Conservation (phyloP, 2,888 invertebrate species). For the Himalopsyche anomala region DNA sequence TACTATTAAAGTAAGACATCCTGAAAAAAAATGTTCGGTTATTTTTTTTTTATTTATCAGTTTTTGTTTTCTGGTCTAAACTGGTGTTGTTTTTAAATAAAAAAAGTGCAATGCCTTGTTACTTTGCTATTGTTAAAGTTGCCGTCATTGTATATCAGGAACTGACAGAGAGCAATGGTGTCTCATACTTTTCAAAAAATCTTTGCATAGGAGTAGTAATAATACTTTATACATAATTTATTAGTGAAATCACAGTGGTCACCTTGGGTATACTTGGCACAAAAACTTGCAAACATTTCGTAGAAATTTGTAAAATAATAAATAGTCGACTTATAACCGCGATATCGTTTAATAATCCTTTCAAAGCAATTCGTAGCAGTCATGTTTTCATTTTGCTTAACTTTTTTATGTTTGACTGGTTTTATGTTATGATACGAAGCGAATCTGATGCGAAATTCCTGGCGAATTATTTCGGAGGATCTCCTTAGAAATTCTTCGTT, state of each 20-base stretch:
- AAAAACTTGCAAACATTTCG: not conserved
- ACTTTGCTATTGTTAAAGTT: too few species aligned
- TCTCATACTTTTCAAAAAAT: too few species aligned
- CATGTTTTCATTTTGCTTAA: not conserved
- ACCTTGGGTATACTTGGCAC: constrained; percentile 20
- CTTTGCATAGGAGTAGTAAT: too few species aligned
- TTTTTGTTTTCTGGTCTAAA: too few species aligned
- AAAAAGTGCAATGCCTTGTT: too few species aligned
- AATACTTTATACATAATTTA: not conserved
- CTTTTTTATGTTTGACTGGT: not conserved
- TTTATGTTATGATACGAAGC: not conserved
- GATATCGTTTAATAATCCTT: constrained; percentile 27
- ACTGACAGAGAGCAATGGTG: too few species aligned
- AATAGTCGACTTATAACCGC: not conserved
- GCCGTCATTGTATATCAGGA: too few species aligned
- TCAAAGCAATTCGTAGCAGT: not conserved
- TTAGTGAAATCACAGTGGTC: not conserved
- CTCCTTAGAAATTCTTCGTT: not conserved
- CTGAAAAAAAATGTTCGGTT: too few species aligned
- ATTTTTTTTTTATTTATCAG: too few species aligned
- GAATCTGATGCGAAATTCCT: constrained; percentile 7
- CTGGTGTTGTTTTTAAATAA: too few species aligned
- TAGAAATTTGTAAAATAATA: not conserved
- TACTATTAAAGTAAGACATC: too few species aligned
- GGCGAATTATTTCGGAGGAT: not conserved